phyloP scores from a whole-genome alignment of 37 sponge, comb jelly and placozoan species.

The Theonella swinhoei region DNA sequence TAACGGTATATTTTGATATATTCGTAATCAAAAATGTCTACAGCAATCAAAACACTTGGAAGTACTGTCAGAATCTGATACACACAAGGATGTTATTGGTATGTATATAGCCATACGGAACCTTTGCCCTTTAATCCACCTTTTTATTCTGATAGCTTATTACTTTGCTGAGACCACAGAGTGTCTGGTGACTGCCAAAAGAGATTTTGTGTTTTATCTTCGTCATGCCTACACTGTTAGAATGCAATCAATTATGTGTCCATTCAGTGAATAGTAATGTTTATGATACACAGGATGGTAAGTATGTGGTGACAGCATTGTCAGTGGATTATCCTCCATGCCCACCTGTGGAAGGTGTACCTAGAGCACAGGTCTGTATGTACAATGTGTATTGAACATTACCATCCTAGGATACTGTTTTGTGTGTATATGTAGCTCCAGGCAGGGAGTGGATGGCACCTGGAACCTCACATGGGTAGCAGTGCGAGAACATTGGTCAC shows the following conservation, averaged over 20 bases:
- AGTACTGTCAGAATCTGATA: neutral
- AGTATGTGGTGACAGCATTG: slow-evolving; percentile 40
- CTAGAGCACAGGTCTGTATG: slow-evolving; percentile 56
- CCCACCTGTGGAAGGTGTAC: slow-evolving; percentile 31
- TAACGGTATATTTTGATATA: too few species aligned
- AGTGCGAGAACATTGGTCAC: slow-evolving; percentile 8
- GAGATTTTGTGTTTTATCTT: slow-evolving; percentile 30
- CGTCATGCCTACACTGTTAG: slow-evolving; percentile 10
- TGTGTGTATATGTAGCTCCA: slow-evolving; percentile 13
- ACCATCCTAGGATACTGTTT: neutral
- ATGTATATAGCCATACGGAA: neutral
- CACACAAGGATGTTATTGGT: slow-evolving; percentile 5
- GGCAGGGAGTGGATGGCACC: slow-evolving; percentile 67
- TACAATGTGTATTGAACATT: neutral
- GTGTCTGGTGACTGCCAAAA: slow-evolving; percentile 22
- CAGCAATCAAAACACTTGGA: neutral
- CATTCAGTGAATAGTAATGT: too few species aligned
- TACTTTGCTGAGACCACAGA: slow-evolving; percentile 10
- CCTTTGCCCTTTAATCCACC: too few species aligned
- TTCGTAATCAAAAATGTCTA: too few species aligned
- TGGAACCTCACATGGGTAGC: slow-evolving; percentile 52
- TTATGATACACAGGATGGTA: slow-evolving; percentile 38
- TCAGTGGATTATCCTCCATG: slow-evolving; percentile 56
- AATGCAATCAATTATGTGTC: too few species aligned
- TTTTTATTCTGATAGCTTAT: neutral